Conservation (phyloP, 2,888 invertebrate genomes). For the Uropetala carovei region DNA sequence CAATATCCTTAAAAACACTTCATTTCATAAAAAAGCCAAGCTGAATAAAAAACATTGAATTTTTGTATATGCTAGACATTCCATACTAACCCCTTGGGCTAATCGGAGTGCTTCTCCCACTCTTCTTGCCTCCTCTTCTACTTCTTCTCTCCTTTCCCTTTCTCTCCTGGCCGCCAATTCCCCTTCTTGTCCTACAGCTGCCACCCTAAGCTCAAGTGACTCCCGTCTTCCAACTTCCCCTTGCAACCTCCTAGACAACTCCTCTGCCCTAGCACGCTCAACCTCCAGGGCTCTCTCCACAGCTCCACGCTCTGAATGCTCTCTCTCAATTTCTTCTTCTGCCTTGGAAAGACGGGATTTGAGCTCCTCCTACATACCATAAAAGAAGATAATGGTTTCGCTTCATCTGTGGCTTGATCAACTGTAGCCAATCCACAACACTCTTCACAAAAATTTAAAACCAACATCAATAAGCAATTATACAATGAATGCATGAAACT, state of each 20-base stretch:
- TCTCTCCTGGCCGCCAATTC: conserved; percentile 41
- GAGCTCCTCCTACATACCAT: conserved; percentile 71
- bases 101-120: background rate
- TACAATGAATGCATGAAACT: background rate
- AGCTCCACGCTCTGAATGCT: conserved; percentile 70
- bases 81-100: background rate
- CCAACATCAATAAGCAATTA: background rate
- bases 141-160: conserved; percentile 85
- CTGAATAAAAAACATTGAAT: too few relatives aligned
- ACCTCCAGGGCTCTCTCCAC: conserved; percentile 69
- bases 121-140: conserved; percentile 31
- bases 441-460: background rate
- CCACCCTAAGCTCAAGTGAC: conserved; percentile 20
- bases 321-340: conserved; percentile 66
- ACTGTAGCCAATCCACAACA: background rate
- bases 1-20: background rate
- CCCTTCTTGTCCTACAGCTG: conserved; percentile 43
- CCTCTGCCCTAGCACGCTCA: conserved; percentile 13
- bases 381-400: background rate
- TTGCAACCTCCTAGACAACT: conserved; percentile 6
- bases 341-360: conserved; percentile 68
- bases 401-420: background rate
- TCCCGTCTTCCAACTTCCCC: conserved; percentile 20
- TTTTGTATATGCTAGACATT: too few relatives aligned
- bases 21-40: background rate